These are phyloP conservation scores for Alsophila aescularia DNA, from an alignment of 2,888 invertebrate species.

Conservation along the genomic window DNA sequence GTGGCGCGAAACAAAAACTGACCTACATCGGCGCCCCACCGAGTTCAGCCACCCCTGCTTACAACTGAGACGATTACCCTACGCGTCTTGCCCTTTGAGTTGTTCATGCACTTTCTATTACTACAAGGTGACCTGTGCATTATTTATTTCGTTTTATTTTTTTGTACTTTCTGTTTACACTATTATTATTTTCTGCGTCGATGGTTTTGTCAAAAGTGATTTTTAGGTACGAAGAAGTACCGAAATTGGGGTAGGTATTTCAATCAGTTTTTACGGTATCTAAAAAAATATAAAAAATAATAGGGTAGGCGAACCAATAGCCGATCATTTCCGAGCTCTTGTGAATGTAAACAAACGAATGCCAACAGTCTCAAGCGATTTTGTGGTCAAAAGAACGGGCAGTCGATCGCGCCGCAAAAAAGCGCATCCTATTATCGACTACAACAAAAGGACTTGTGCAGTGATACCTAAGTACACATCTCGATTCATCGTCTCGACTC, in stretches of 20 bases:
- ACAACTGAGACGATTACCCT: constrained; percentile 67
- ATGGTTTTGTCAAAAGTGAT: no score
- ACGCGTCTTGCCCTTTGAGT: constrained; percentile 67
- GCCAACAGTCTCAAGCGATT: constrained; percentile 46
- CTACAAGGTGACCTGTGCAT: constrained; percentile 58
- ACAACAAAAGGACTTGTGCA: constrained; percentile 84
- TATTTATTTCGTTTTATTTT: constrained; percentile 31
- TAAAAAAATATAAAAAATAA: constrained; percentile 5
- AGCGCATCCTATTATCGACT: constrained; percentile 85
- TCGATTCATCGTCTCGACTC: constrained; percentile 84
- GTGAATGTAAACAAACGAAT: constrained; percentile 62
- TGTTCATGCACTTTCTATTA: constrained; percentile 66
- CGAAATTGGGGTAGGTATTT: not conserved
- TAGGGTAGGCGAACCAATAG: constrained; percentile 12
- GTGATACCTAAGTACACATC: constrained; percentile 85
- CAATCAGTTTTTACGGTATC: constrained; percentile 5
- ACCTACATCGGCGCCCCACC: constrained; percentile 81
- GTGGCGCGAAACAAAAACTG: constrained; percentile 83
- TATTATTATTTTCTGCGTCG: not conserved
- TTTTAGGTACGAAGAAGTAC: not conserved
- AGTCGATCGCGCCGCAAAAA: constrained; percentile 77
- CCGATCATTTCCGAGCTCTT: not conserved
- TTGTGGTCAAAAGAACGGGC: constrained; percentile 62
- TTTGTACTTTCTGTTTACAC: not conserved
- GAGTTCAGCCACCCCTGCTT: constrained; percentile 81